Conservation (phyloP, 2,888 invertebrate genomes). For the Rhagonycha fulva region DNA sequence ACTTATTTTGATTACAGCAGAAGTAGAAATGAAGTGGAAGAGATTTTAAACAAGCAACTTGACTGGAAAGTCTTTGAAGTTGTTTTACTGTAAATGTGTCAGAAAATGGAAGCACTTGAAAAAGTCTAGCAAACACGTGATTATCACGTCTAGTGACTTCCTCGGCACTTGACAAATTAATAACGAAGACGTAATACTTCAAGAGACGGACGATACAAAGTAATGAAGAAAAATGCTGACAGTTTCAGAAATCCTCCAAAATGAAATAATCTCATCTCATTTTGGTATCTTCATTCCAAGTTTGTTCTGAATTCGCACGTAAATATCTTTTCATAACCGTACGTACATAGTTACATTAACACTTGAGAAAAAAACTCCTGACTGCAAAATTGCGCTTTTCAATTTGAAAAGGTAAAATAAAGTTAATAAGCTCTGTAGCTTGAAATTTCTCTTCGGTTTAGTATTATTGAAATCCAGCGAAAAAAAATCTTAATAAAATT, state of each 20-base stretch:
- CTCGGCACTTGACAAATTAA: not conserved
- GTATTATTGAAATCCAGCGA: not conserved
- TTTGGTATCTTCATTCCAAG: not conserved
- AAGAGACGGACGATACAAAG: not conserved
- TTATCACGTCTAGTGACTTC: not conserved
- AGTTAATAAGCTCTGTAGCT: not conserved
- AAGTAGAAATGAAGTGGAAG: not conserved
- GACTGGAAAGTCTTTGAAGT: not conserved
- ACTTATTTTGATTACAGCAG: constrained; percentile 10
- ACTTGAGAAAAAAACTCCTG: not conserved
- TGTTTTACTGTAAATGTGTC: constrained; percentile 13
- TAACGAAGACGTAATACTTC: not conserved
- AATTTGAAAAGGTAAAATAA: not conserved
- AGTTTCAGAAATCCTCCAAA: not conserved
- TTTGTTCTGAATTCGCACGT: not conserved
- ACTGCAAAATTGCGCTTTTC: not conserved
- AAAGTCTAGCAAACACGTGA: not conserved
- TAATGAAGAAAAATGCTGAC: not conserved
- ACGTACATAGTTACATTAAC: not conserved
- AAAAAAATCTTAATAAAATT: not conserved
- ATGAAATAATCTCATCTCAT: not conserved
- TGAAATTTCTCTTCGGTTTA: not conserved
- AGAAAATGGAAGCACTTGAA: constrained; percentile 11
- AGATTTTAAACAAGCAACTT: constrained; percentile 2
- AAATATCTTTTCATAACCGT: not conserved